Evolutionary conservation across 1,140 invertebrate genomes (phyloP), one percentile per base, ranked within the genome.

Genomic region (Augochlora pura): DNA sequence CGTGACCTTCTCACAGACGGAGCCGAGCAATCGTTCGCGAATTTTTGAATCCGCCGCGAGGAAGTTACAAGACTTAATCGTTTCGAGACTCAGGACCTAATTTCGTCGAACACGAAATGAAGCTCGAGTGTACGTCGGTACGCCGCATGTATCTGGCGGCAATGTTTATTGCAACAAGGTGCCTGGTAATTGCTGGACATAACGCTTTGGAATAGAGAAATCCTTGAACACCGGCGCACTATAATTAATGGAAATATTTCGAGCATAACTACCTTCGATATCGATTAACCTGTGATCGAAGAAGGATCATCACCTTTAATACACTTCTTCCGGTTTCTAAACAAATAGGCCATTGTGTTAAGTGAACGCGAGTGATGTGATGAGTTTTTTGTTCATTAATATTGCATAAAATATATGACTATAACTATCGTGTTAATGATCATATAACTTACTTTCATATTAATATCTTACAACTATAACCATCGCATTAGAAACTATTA

Each of bases 1-100:
- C 68, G 69, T 70, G 78, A 68, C 57, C 59, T 68, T 74, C 54
- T 64, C 67, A 32, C 63, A 78, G 77, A 72, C 32, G 60, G 49
- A 52, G 5, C 49, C 62, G 42, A 23, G 54, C 16, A 25, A 69
- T 64, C 25, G n/a, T 59, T 49, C 0, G 27, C 23, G 23, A 52
- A 64, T 72, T 78, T 82, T 72, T 69, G 16, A 69, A 12, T 42
- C 38, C 1, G 0, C 0, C 52, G 6, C 60, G 16, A 27, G 46
- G 46, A 42, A 42, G 14, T 54, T 54, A 2, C 32, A 64, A 42
- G 23, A 27, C 18, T 32, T 18, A 60, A 42, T 63, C 59, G n/a
- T 63, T 46, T 46, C 57, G 32, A 42, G 49, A 42, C 52, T 54
- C 21, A 1, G 18, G 25, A 14, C 18, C 49, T 54, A 69, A 69